Evolutionary conservation across 2,888 invertebrate species (phyloP).

Genomic region (Parnassius glacialis): DNA sequence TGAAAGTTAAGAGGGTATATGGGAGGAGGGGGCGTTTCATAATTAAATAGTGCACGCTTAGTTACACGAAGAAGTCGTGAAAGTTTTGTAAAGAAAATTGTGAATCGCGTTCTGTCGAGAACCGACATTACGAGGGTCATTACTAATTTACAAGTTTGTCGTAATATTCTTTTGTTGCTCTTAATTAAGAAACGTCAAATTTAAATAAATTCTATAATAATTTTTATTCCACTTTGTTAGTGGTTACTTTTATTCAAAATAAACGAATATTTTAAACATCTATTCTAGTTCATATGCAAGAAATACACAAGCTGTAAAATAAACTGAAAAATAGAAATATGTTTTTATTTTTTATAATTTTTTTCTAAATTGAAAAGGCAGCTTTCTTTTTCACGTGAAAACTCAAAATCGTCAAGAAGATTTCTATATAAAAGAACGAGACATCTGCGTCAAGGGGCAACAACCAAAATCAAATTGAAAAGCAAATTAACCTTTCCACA

Average conservation of each 20-base stretch:
- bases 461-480: constrained; percentile 58
- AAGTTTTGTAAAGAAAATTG: constrained; percentile 49
- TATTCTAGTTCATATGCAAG: too few species aligned
- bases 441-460: constrained; percentile 46
- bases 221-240: background rate
- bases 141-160: constrained; percentile 46
- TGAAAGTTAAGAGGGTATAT: constrained; percentile 37
- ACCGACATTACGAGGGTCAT: constrained; percentile 42
- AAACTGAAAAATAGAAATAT: too few species aligned
- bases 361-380: too few species aligned
- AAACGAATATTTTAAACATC: too few species aligned
- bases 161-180: constrained; percentile 39
- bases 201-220: constrained; percentile 5
- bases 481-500: constrained; percentile 69
- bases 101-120: constrained; percentile 38
- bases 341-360: too few species aligned
- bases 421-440: constrained; percentile 4
- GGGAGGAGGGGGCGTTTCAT: constrained; percentile 47
- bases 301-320: too few species aligned
- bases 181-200: constrained; percentile 35
- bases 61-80: constrained; percentile 51
- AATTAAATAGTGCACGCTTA: constrained; percentile 71
- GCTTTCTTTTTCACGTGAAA: too few species aligned
- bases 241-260: too few species aligned
- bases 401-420: constrained; percentile 5